Evolutionary conservation across 2,888 invertebrate genomes (phyloP), one percentile per base, ranked within the genome.

Genomic region (Rhimphoctona megacephalus): DNA sequence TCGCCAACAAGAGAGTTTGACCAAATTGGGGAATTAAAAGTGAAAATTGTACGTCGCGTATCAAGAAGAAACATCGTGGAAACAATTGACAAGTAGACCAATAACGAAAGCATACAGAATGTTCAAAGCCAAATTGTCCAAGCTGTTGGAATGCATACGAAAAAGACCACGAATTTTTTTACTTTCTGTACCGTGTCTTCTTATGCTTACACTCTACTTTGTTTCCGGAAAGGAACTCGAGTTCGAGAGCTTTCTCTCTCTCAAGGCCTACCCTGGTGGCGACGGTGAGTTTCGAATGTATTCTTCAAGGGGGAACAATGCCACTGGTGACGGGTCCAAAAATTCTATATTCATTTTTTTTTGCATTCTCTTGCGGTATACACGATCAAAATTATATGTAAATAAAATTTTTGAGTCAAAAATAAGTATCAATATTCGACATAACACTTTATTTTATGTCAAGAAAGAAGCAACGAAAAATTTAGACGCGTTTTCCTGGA

Each of bases 201-300:
- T 94, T 9, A 79, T 91, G 19, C 86, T 91, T 11, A 92, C 91
- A 9, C 89, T 94, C 17, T 94, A 93, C 85, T 88, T 92, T 2
- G 87, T 92, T 33, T 90, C 91, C 46, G 89, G 89, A 22, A 89
- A 84, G 49, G 90, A 90, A 64, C 85, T 87, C 46, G 90, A 91
- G 8, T 90, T 90, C 33, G 90, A 91, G 17, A 88, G 82, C 66
- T 81, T 91, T 6, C 90, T 90, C 19, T 92, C 91, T 17, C 81
- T 86, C 30, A 69, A 81, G 25, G 49, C 76, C 22, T 85, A 88
- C 82, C 86, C 83, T 72, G 9, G 70, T 22, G 83, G 85, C 39
- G 86, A 83, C 89, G 54, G 89, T 89, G 73, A 54, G 72, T 54
- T 46, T 25, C 43, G 43, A 2, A 14, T 43, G 11, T 43, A 11